These are phyloP conservation scores for Macaria notata DNA, from an alignment of 2,888 invertebrate species.

Conservation along the genomic window DNA sequence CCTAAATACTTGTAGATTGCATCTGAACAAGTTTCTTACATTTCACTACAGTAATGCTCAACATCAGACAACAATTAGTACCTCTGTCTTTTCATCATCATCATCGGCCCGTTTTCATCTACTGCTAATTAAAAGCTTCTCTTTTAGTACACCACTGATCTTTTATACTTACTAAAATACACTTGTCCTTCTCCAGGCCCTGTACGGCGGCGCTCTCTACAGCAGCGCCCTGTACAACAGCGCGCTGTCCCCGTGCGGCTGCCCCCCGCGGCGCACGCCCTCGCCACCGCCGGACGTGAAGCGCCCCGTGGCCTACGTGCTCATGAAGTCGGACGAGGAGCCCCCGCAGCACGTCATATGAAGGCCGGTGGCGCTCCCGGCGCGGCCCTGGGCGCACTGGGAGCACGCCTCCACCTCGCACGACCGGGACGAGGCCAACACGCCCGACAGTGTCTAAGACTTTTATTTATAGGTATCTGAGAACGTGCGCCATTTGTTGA, in stretches of 20 bases:
- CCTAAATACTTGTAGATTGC: too few species aligned
- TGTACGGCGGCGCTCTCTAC: slow-evolving; percentile 75
- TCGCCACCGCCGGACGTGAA: slow-evolving; percentile 74
- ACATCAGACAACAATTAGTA: too few species aligned
- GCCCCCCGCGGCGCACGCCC: slow-evolving; percentile 69
- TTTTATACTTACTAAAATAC: too few species aligned
- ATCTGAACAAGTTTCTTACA: too few species aligned
- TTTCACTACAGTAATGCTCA: too few species aligned
- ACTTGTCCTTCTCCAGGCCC: slow-evolving; percentile 49
- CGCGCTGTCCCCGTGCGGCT: slow-evolving; percentile 72
- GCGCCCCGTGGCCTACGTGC: slow-evolving; percentile 84
- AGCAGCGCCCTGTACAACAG: slow-evolving; percentile 73
- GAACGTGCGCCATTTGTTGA: too few species aligned
- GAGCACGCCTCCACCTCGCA: slow-evolving; percentile 73
- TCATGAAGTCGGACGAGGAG: slow-evolving; percentile 84
- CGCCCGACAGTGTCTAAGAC: slow-evolving; percentile 72
- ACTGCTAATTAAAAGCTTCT: too few species aligned
- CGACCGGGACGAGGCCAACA: slow-evolving; percentile 52
- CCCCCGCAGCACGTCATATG: slow-evolving; percentile 88
- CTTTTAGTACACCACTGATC: too few species aligned
- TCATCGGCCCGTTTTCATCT: too few species aligned
- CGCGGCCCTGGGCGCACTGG: slow-evolving; percentile 81
- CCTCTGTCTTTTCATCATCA: too few species aligned
- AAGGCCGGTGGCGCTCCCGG: slow-evolving; percentile 92
- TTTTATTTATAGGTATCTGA: not conserved